Percentiles rank a stretch among this genome's conserved stretches.
These are phyloP conservation scores for Nomada flava DNA, from an alignment of 2,888 invertebrate genomes.

Conservation along the genomic window DNA sequence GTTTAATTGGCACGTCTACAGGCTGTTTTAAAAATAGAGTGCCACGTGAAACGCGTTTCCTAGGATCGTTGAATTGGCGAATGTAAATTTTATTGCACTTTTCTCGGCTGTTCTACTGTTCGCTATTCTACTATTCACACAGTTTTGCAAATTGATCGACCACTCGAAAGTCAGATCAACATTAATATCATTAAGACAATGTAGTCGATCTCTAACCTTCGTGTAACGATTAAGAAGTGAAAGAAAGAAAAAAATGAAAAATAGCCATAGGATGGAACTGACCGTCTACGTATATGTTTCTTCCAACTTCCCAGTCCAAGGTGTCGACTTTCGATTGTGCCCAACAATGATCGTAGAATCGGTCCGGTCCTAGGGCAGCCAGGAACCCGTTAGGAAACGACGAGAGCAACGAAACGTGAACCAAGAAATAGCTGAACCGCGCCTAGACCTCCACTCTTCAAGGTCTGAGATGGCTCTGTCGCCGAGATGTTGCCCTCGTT, in stretches of 20 bases:
- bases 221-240: not conserved
- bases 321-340: conserved; percentile 60
- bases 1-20: too few relatives aligned
- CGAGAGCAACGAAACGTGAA: conserved; percentile 7
- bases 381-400: conserved; percentile 34
- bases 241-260: not conserved
- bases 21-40: too few relatives aligned
- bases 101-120: too few relatives aligned
- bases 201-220: too few relatives aligned
- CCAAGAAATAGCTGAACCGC: not conserved
- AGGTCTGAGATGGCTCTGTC: conserved; percentile 83
- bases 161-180: too few relatives aligned
- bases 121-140: too few relatives aligned
- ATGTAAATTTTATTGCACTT: too few relatives aligned
- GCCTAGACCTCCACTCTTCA: conserved; percentile 79
- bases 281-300: conserved; percentile 55
- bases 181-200: too few relatives aligned
- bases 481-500: conserved; percentile 83
- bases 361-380: conserved; percentile 7
- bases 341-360: conserved; percentile 45
- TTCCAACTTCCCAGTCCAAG: conserved; percentile 35
- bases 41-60: too few relatives aligned
- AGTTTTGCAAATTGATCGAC: too few relatives aligned
- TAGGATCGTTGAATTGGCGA: not conserved
- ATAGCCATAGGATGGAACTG: conserved; percentile 43